phyloP scores from a whole-genome alignment of 64 coral and sea anemone genomes.

The Actinia equina region DNA sequence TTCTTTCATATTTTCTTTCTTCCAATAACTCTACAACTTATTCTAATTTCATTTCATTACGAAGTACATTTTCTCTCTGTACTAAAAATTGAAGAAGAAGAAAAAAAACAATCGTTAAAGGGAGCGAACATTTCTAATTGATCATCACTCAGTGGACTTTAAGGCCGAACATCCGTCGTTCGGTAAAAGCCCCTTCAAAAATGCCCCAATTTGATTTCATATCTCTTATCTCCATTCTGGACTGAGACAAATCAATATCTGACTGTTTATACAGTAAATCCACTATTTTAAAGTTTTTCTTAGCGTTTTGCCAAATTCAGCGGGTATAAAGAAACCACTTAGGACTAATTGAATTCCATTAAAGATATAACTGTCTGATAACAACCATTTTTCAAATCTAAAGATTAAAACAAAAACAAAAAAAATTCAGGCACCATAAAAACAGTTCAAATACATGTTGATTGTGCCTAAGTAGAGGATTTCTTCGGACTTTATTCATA shows the following conservation, averaged over 20 bases:
- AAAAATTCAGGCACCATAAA: neutral
- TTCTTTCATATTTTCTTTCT: neutral
- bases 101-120: neutral
- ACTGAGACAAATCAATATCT: neutral
- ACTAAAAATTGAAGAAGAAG: neutral
- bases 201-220: neutral
- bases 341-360: neutral
- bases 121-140: neutral
- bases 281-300: neutral
- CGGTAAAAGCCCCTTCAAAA: neutral
- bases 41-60: neutral
- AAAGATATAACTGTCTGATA: neutral
- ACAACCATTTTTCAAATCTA: neutral
- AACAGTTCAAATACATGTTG: neutral
- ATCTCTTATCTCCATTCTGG: neutral
- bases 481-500: neutral
- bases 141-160: neutral
- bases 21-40: neutral
- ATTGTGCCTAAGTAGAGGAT: neutral
- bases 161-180: neutral
- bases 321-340: neutral
- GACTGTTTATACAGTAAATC: conserved; percentile 10
- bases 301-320: conserved; percentile 4
- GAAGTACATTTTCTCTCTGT: neutral
- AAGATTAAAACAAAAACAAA: neutral